Base-by-base conservation (phyloP, 2,888 invertebrate species). In the Eutolmus rufibarbis region DNA sequence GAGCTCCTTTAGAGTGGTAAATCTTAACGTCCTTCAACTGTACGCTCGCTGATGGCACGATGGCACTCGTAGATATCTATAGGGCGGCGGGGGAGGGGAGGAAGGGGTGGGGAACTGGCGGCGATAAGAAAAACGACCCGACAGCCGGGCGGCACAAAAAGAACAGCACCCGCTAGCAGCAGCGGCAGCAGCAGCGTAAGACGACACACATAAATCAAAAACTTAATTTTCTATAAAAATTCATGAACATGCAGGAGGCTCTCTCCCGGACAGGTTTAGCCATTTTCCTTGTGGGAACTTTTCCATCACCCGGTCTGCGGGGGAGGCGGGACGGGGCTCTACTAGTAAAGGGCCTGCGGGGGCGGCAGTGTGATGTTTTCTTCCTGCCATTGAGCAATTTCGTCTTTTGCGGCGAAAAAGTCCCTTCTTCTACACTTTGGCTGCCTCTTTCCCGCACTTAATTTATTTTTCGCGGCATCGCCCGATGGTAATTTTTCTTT, bases 201-300 rank as follows among this genome's bases (percentile, higher is more conserved):
- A 66, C 86, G 86, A 37, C 56, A 78, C 43, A 86, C 77, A 86
- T 86, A 86, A 86, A 86, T 86, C 86, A 86, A 86, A 86, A 86
- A 86, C 78, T 86, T 86, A 86, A 86, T 86, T 86, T 86, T 86
- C 86, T 86, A 86, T 86, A 86, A 86, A 86, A 86, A 86, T 86
- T 86, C 86, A 86, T 86, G 86, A 86, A 86, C 86, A 86, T 86
- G 77, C 86, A 66, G 86, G 51, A 51, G 86, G 51, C 76, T 86
- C 37, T 85, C 76, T 51, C 51, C 76, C 46, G 76, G 86, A 86
- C 86, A 86, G 76, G 86, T 86, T 86, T 86, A 76, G 51, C 86
- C 86, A 66, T 84, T 84, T 84, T 84, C 66, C 66, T 66, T 34
- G 66, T 84, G 82, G 66, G 66, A 84, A 81, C 19, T 56, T 81